These are phyloP conservation scores for Microcebus murinus DNA, from an alignment of 2,113 vertebrate genomes.

Conservation along the genomic window DNA sequence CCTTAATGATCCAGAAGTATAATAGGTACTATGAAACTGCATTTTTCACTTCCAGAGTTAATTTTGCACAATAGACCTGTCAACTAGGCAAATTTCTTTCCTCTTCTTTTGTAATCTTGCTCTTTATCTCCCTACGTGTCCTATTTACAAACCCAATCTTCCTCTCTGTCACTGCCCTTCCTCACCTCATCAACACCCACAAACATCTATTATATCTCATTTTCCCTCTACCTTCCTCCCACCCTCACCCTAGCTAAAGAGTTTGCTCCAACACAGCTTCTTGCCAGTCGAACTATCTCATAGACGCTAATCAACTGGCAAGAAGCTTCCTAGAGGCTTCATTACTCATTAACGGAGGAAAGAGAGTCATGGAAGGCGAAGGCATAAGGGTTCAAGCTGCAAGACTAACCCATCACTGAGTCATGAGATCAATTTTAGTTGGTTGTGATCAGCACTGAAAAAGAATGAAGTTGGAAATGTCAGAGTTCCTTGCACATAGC, in stretches of 20 bases:
- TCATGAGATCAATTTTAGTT: neutral
- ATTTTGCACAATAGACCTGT: neutral
- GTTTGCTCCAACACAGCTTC: neutral
- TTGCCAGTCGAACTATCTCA: neutral
- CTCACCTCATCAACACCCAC: neutral
- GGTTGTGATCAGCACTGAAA: neutral
- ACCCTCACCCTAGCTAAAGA: neutral
- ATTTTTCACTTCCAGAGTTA: conserved; percentile 20
- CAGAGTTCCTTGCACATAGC: neutral
- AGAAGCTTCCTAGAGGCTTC: neutral
- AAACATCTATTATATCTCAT: neutral
- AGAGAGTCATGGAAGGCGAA: neutral
- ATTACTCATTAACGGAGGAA: neutral
- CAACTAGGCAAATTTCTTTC: neutral
- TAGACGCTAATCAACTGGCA: neutral
- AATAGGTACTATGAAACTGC: neutral
- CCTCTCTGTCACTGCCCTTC: neutral
- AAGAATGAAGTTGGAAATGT: neutral
- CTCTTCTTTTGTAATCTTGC: neutral
- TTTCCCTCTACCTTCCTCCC: neutral
- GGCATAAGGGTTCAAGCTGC: neutral
- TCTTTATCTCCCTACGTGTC: neutral
- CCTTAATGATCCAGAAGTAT: neutral
- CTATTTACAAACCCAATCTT: neutral
- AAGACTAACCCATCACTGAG: neutral